Evolutionary conservation across 2,113 vertebrate genomes (phyloP).

Genomic region (Morone chrysops): DNA sequence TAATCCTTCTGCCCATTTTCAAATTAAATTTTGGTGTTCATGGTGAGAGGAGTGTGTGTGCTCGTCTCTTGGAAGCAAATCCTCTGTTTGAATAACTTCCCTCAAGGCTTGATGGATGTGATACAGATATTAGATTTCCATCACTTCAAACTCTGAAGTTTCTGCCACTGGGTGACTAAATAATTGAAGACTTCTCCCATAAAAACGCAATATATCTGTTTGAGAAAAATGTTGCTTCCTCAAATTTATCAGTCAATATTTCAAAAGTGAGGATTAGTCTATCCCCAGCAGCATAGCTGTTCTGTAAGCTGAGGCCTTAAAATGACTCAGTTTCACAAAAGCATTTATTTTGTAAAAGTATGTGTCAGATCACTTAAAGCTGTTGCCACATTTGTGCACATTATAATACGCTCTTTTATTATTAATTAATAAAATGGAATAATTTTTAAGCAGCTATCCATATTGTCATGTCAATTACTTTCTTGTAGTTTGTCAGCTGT

Average conservation of each 20-base stretch:
- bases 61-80: slow-evolving; percentile 52
- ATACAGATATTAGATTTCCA: slow-evolving; percentile 81
- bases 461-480: not conserved
- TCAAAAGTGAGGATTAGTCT: slow-evolving; percentile 49
- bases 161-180: slow-evolving; percentile 74
- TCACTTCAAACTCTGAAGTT: slow-evolving; percentile 68
- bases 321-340: slow-evolving; percentile 20
- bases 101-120: slow-evolving; percentile 71
- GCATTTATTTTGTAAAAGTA: slow-evolving; percentile 14
- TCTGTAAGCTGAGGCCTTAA: slow-evolving; percentile 33
- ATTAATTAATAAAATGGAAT: not conserved
- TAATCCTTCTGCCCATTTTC: slow-evolving; percentile 70
- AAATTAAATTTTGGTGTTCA: slow-evolving; percentile 71
- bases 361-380: not conserved
- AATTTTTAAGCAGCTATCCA: not conserved
- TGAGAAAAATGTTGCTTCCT: slow-evolving; percentile 61
- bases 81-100: slow-evolving; percentile 63
- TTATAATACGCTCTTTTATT: not conserved
- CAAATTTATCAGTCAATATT: slow-evolving; percentile 67
- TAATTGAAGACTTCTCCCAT: slow-evolving; percentile 72
- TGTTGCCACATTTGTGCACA: not conserved
- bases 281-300: slow-evolving; percentile 10
- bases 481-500: not conserved
- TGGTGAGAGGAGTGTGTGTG: slow-evolving; percentile 43
- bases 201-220: slow-evolving; percentile 70